These are phyloP conservation scores for Stichodactyla mertensii DNA, from an alignment of 64 coral and sea anemone genomes.

Conservation along the genomic window DNA sequence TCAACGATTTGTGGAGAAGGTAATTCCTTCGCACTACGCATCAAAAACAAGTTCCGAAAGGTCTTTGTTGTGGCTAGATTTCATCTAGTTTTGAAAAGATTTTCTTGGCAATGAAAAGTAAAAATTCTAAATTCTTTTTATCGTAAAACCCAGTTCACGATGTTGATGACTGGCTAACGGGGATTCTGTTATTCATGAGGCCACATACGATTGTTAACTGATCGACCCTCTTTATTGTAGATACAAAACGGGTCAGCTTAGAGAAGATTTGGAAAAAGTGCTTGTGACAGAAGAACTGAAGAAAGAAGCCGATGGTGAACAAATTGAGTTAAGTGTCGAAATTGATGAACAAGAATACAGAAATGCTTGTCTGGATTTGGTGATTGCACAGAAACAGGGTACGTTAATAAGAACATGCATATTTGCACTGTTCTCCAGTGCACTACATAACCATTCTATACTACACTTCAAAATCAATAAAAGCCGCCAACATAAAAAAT, in stretches of 20 bases:
- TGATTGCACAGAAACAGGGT: conserved; percentile 22
- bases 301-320: not conserved
- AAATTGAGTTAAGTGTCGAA: conserved; percentile 20
- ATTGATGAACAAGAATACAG: conserved; percentile 37
- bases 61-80: not conserved
- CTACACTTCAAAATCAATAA: too few relatives aligned
- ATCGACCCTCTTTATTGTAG: not conserved
- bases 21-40: not conserved
- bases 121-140: too few relatives aligned
- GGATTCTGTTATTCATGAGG: not conserved
- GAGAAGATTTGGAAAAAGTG: conserved; percentile 24
- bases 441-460: too few relatives aligned
- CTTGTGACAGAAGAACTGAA: conserved; percentile 43
- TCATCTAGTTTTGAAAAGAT: too few relatives aligned
- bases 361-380: conserved; percentile 31
- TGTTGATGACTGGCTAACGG: too few relatives aligned
- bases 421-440: too few relatives aligned
- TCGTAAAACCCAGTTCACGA: too few relatives aligned
- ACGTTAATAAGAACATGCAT: not conserved
- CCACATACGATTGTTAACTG: not conserved
- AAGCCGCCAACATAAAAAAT: too few relatives aligned
- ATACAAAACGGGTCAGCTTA: conserved; percentile 17
- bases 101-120: too few relatives aligned
- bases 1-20: conserved; percentile 35
- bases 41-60: not conserved